Evolutionary conservation across 64 coral and sea anemone genomes (phyloP).

Genomic region (Acropora tenuis): DNA sequence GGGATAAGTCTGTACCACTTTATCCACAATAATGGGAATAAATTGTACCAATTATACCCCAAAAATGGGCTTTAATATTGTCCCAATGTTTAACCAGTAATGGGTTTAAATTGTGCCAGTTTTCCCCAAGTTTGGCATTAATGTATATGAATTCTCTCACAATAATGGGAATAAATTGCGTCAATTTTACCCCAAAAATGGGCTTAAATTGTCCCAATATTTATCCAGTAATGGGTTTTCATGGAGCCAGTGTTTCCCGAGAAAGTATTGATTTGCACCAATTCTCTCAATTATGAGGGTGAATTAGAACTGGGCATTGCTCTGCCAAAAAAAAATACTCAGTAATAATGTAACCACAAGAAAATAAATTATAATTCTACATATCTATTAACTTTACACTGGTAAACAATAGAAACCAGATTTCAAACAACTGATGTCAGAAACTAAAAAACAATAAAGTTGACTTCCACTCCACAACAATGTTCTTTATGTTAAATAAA

Average conservation of each 20-base stretch:
- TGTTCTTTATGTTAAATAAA: background rate
- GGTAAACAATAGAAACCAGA: background rate
- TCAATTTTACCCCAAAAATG: background rate
- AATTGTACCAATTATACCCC: constrained; percentile 1
- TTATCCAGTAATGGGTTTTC: background rate
- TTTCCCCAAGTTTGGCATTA: background rate
- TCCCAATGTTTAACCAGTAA: background rate
- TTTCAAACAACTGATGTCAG: constrained; percentile 2
- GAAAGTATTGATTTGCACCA: constrained; percentile 2
- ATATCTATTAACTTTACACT: background rate
- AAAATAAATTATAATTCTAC: background rate
- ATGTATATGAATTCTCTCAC: background rate
- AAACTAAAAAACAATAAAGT: constrained; percentile 4
- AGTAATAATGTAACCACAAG: constrained; percentile 1
- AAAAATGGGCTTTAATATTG: background rate
- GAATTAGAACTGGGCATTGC: constrained; percentile 6
- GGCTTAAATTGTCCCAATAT: constrained; percentile 7
- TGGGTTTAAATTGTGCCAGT: constrained; percentile 6
- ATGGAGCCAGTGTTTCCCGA: background rate
- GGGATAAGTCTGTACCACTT: background rate
- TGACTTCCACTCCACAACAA: constrained; percentile 2
- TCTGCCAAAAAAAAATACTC: background rate
- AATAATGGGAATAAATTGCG: constrained; percentile 3
- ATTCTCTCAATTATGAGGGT: constrained; percentile 7
- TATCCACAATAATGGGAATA: background rate